Conservation (phyloP, 2,797 vertebrate species). For the Chaetodon trifasciatus region DNA sequence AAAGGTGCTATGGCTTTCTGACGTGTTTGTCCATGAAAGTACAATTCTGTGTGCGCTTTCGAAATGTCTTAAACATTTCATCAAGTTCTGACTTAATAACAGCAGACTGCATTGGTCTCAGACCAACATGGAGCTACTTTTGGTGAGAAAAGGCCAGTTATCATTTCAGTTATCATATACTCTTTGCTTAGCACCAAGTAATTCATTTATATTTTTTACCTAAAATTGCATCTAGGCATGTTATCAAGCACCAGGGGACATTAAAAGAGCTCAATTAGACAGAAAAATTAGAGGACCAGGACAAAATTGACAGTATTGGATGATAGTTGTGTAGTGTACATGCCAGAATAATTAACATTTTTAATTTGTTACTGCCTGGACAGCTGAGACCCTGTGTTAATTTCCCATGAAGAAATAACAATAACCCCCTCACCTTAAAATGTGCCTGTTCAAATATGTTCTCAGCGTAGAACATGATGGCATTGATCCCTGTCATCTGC, state of each 20-base stretch:
- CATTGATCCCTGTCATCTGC: slow-evolving; percentile 94
- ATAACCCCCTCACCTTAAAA: slow-evolving; percentile 85
- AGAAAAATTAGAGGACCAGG: neutral
- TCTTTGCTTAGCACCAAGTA: neutral
- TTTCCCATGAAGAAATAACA: slow-evolving; percentile 71
- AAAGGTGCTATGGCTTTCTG: neutral
- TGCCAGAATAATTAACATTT: neutral
- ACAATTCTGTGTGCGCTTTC: too few relatives aligned
- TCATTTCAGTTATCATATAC: neutral
- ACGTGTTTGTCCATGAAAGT: neutral
- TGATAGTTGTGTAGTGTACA: neutral
- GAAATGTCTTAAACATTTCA: neutral
- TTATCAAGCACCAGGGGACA: neutral
- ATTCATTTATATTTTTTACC: neutral
- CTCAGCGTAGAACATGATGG: slow-evolving; percentile 95
- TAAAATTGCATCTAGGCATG: neutral
- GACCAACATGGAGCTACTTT: neutral
- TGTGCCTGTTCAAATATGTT: slow-evolving; percentile 92
- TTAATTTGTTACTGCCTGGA: neutral
- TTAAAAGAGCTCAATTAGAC: neutral
- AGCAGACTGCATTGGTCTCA: neutral
- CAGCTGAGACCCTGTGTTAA: neutral
- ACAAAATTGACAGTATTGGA: neutral
- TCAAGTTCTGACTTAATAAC: neutral
- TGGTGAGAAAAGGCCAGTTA: neutral